phyloP scores from a whole-genome alignment of 2,888 invertebrate genomes.

The Ptychoptera contaminata region DNA sequence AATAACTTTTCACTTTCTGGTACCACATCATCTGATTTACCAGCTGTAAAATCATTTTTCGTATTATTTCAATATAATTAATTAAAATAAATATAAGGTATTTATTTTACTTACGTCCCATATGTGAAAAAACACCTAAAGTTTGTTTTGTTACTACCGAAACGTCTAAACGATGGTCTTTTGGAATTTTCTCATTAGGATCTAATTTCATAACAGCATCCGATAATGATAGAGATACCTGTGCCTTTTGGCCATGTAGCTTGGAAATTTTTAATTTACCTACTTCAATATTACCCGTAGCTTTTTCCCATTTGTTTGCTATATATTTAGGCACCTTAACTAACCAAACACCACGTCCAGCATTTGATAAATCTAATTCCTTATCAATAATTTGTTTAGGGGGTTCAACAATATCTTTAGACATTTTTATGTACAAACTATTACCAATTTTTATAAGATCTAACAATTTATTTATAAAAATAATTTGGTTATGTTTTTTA shows the following conservation, averaged over 20 bases:
- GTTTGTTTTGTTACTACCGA: constrained; percentile 84
- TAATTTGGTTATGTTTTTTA: too few species aligned
- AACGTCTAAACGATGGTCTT: constrained; percentile 81
- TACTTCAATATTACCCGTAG: constrained; percentile 81
- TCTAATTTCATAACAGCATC: constrained; percentile 67
- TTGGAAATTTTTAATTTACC: constrained; percentile 81
- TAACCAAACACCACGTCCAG: constrained; percentile 86
- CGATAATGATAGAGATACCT: constrained; percentile 73
- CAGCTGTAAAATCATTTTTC: constrained; percentile 8
- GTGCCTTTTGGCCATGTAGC: constrained; percentile 64
- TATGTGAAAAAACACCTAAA: constrained; percentile 82
- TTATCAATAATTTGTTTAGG: constrained; percentile 43
- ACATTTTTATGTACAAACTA: constrained; percentile 16
- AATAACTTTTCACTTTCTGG: constrained; percentile 70
- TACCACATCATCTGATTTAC: constrained; percentile 43
- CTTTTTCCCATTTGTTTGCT: constrained; percentile 85
- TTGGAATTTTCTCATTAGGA: constrained; percentile 70
- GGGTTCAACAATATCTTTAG: constrained; percentile 22
- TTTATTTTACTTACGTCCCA: constrained; percentile 43
- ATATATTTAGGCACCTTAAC: constrained; percentile 95
- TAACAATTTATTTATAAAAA: too few species aligned
- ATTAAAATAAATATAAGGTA: not conserved
- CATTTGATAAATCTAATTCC: constrained; percentile 76
- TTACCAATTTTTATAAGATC: too few species aligned
- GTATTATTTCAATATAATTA: not conserved